Conservation (phyloP, 1,140 invertebrate genomes). For the Diabrotica virgifera region DNA sequence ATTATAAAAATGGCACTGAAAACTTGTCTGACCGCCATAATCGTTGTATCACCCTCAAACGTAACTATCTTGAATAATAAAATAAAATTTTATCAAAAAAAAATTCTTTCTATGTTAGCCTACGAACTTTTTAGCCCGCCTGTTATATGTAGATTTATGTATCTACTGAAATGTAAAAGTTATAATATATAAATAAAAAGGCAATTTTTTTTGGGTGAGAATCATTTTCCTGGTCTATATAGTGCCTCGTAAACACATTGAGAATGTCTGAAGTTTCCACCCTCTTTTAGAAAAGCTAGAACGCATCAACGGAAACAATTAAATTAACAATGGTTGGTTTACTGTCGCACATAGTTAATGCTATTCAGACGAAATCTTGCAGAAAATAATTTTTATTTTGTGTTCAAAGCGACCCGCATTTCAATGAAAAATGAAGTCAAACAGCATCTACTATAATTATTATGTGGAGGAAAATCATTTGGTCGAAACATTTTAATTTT, state of each 20-base stretch:
- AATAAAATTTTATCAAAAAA: too few relatives aligned
- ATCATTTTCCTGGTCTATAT: conserved; percentile 11
- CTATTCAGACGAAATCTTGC: conserved; percentile 45
- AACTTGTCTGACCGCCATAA: too few relatives aligned
- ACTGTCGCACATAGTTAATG: conserved; percentile 36
- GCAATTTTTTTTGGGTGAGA: background rate
- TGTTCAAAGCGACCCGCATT: conserved; percentile 40
- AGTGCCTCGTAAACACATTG: conserved; percentile 26
- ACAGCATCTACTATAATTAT: conserved; percentile 25
- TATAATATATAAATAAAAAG: too few relatives aligned
- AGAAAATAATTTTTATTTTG: conserved; percentile 47
- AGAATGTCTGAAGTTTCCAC: conserved; percentile 33
- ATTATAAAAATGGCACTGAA: too few relatives aligned
- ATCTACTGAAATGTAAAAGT: too few relatives aligned
- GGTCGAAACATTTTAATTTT: conserved; percentile 19
- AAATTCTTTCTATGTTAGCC: too few relatives aligned
- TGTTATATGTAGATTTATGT: too few relatives aligned
- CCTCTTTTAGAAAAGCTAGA: conserved; percentile 35
- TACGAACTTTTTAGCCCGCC: too few relatives aligned
- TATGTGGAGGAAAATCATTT: conserved; percentile 19
- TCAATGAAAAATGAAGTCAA: conserved; percentile 36
- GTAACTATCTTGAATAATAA: too few relatives aligned
- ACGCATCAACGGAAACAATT: conserved; percentile 48
- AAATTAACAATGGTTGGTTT: conserved; percentile 49
- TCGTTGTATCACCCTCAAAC: too few relatives aligned